Conservation (phyloP, 2,113 vertebrate species). For the Vidua chalybeata region DNA sequence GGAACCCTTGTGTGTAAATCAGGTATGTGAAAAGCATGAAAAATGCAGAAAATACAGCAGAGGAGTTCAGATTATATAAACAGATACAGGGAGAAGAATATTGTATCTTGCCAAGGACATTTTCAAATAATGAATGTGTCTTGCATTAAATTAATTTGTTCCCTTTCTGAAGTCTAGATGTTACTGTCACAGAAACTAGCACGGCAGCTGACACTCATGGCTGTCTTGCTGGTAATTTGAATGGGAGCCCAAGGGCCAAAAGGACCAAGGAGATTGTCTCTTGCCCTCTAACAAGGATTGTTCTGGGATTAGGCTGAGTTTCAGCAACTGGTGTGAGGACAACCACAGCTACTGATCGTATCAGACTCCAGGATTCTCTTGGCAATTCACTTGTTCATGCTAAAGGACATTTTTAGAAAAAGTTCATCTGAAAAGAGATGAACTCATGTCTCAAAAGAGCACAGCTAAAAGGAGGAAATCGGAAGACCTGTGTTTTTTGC, state of each 20-base stretch:
- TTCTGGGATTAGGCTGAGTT: neutral
- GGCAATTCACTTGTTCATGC: neutral
- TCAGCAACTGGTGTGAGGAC: neutral
- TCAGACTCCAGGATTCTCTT: neutral
- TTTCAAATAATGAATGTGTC: neutral
- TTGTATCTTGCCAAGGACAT: neutral
- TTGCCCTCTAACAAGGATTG: neutral
- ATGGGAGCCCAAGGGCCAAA: neutral
- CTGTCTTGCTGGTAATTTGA: neutral
- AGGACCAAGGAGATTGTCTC: neutral
- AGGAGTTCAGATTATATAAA: neutral
- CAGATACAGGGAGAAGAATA: neutral
- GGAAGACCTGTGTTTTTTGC: neutral
- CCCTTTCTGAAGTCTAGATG: neutral
- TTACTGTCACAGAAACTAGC: neutral
- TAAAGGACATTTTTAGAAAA: neutral
- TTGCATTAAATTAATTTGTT: conserved; percentile 13
- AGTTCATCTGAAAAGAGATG: neutral
- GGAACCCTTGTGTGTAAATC: neutral
- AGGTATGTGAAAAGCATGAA: conserved; percentile 10
- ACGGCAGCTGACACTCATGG: neutral
- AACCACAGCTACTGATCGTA: neutral
- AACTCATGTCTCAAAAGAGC: neutral
- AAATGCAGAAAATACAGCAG: conserved; percentile 8
- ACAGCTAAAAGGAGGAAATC: neutral